Evolutionary conservation across 2,888 invertebrate genomes (phyloP).

Genomic region (Hartigia nigra): DNA sequence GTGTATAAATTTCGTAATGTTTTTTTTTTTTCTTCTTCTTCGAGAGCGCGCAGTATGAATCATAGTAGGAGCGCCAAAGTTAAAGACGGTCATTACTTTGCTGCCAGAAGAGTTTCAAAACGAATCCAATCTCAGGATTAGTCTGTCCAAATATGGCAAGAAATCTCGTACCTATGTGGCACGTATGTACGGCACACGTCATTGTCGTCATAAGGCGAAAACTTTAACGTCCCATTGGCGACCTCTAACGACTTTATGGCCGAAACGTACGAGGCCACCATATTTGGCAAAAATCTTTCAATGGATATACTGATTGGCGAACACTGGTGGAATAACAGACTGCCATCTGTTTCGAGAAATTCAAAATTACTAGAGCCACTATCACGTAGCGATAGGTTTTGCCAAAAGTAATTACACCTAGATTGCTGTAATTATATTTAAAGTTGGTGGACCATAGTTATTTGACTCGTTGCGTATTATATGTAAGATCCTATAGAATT

Average conservation of each 20-base stretch:
- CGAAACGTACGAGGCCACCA: not conserved
- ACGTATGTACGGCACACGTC: not conserved
- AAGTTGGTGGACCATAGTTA: not conserved
- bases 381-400: not conserved
- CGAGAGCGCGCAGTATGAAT: slow-evolving; percentile 5
- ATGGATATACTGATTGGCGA: not conserved
- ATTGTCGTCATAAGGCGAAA: not conserved
- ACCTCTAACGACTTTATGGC: not conserved
- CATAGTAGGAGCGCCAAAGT: slow-evolving; percentile 2
- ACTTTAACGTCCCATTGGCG: not conserved
- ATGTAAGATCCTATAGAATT: not conserved
- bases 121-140: slow-evolving; percentile 14
- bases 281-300: not conserved
- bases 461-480: not conserved
- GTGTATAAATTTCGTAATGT: not conserved
- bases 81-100: slow-evolving; percentile 14
- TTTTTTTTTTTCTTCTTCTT: not conserved
- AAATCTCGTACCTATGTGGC: not conserved
- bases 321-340: not conserved
- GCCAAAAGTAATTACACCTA: not conserved
- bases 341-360: not conserved
- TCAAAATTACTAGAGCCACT: not conserved
- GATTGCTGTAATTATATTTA: not conserved
- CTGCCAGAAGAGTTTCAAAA: slow-evolving; percentile 19
- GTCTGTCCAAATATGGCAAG: slow-evolving; percentile 20